Evolutionary conservation across 2,113 vertebrate genomes (phyloP).

Genomic region (Odocoileus hemionus): DNA sequence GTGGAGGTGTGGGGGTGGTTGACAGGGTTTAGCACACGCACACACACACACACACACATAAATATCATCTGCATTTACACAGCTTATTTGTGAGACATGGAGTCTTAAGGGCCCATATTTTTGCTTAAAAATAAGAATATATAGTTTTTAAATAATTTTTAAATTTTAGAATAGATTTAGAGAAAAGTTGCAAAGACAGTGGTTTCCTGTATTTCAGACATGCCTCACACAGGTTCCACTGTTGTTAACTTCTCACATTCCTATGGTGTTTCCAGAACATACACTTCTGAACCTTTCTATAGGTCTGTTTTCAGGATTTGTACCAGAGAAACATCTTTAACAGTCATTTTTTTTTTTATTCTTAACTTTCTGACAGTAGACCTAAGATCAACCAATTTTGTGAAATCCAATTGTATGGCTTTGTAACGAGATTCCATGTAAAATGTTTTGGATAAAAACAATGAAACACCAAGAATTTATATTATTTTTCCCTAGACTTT

Average conservation of each 20-base stretch:
- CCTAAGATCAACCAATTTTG: neutral
- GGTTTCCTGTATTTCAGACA: neutral
- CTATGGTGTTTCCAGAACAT: neutral
- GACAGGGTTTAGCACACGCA: neutral
- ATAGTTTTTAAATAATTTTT: neutral
- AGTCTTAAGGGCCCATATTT: neutral
- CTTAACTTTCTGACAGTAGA: neutral
- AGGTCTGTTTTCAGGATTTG: neutral
- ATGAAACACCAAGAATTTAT: neutral
- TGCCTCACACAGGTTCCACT: neutral
- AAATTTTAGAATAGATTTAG: neutral
- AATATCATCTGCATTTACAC: neutral
- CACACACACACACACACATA: neutral
- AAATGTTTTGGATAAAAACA: conserved; percentile 11
- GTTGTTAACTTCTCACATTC: neutral
- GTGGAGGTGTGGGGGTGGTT: rapidly evolving
- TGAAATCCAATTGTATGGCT: neutral
- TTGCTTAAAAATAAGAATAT: neutral
- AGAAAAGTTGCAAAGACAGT: neutral
- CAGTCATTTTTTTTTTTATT: neutral
- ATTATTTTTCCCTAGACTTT: neutral
- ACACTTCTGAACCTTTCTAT: neutral
- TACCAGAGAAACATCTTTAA: neutral
- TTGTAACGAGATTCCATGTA: neutral
- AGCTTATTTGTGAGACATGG: neutral